A percentile compares a stretch with the other conserved stretches of the same genome.
phyloP scores from a whole-genome alignment of 1,140 invertebrate species.

The Samia ricini region DNA sequence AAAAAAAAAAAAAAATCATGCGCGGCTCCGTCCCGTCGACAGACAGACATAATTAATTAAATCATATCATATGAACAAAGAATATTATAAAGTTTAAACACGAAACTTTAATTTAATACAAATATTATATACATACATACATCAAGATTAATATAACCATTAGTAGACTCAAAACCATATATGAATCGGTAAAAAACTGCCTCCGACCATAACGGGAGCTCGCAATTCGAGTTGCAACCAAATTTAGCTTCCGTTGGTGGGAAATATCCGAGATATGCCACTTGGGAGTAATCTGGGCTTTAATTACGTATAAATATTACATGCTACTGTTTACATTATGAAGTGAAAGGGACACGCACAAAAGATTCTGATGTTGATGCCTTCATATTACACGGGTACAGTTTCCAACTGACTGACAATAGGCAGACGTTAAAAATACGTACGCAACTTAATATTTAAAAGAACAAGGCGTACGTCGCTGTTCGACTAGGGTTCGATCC shows the following conservation, averaged over 20 bases:
- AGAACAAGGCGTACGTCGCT: too few relatives aligned
- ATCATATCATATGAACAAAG: not conserved
- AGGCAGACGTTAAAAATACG: too few relatives aligned
- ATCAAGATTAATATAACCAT: conserved; percentile 52
- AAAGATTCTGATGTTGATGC: not conserved
- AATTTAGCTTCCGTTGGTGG: conserved; percentile 23
- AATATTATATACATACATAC: too few relatives aligned
- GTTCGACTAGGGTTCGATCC: too few relatives aligned
- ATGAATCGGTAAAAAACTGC: conserved; percentile 47
- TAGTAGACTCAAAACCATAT: conserved; percentile 35
- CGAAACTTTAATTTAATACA: conserved; percentile 35
- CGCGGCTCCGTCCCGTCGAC: too few relatives aligned
- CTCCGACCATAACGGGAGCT: conserved; percentile 37
- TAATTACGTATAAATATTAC: conserved; percentile 16
- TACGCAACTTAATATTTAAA: too few relatives aligned
- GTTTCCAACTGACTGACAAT: too few relatives aligned
- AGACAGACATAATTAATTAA: too few relatives aligned
- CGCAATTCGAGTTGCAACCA: conserved; percentile 33
- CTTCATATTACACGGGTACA: too few relatives aligned
- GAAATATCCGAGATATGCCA: conserved; percentile 37
- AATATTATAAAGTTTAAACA: conserved; percentile 29
- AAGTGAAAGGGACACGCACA: conserved; percentile 22
- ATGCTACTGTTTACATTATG: conserved; percentile 23
- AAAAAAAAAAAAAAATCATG: too few relatives aligned
- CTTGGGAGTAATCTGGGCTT: conserved; percentile 18